These are phyloP conservation scores for Allobates femoralis DNA, from an alignment of 2,797 vertebrate species.

Conservation along the genomic window DNA sequence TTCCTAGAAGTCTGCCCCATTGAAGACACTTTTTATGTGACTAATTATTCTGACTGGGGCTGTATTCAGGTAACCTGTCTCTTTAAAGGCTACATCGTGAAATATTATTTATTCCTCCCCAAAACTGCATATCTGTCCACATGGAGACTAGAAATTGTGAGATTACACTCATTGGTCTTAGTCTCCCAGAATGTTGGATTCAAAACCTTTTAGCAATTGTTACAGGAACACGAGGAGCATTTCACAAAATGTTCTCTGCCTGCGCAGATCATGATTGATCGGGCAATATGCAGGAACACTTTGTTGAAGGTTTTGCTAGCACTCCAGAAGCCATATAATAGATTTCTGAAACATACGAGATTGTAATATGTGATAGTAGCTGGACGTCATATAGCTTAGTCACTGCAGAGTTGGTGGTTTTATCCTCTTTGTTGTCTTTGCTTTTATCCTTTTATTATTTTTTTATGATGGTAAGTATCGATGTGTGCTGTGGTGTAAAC, in stretches of 20 bases:
- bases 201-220: neutral
- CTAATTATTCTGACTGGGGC: neutral
- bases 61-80: neutral
- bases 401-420: too few species aligned
- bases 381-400: neutral
- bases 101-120: neutral
- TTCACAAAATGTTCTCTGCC: neutral
- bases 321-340: neutral
- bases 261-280: neutral
- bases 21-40: too few species aligned
- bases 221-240: neutral
- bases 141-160: neutral
- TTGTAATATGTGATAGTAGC: neutral
- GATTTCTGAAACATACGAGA: neutral
- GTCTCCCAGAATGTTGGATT: neutral
- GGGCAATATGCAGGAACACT: neutral
- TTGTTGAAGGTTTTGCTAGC: neutral
- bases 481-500: too few species aligned
- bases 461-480: neutral
- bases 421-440: neutral
- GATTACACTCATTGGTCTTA: neutral
- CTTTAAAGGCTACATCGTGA: neutral
- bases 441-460: neutral
- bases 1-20: neutral
- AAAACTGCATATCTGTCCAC: neutral